Evolutionary conservation across 2,113 vertebrate species (phyloP), one percentile per base, ranked within the genome.

Genomic region (Agelaius phoeniceus): DNA sequence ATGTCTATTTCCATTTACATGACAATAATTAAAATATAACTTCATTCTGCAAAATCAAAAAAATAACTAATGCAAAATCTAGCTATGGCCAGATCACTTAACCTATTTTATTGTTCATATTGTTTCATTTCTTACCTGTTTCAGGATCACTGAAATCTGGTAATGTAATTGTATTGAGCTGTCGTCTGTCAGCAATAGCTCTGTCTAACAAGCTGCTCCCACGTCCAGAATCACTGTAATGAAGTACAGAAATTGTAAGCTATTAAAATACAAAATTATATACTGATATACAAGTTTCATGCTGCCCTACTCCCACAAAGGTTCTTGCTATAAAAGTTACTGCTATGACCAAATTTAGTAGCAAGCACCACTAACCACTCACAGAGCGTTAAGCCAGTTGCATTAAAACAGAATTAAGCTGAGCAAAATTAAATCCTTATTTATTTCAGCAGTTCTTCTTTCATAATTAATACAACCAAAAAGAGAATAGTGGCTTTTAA

Each of bases 61-160:
- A 59, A 49, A 37, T 58, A 54, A 46, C 12, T 31, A 31, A 74
- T 9, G 24, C 10, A 68, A 91, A 82, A 78, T 75, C 61, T 57
- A 87, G 35, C 28, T 43, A 33, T 2, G 9, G n/a, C 10, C n/a
- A 68, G 73, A 48, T 11, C 16, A 77, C 68, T 39, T 59, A 14
- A 55, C 10, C n/a, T 61, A 24, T 61, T 80, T 73, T 24, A 41
- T 28, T 37, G 4, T 77, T 90, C 16, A 83, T 87, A 83, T 44
- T 37, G 37, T 37, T 37, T 52, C 46, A 62, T 65, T 63, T 92
- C 97, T 97, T 98, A 99, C 99, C 99, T 93, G 99, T 99, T 92
- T 99, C 99, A 46, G 99, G 99, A 96, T 99, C 99, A 87, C 99
- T 99, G 98, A 99, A 99, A 98, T 99, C 99, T 61, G 99, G 99